These are phyloP conservation scores for Tetramorium parvispinum DNA, from an alignment of 1,140 invertebrate genomes.

Conservation along the genomic window DNA sequence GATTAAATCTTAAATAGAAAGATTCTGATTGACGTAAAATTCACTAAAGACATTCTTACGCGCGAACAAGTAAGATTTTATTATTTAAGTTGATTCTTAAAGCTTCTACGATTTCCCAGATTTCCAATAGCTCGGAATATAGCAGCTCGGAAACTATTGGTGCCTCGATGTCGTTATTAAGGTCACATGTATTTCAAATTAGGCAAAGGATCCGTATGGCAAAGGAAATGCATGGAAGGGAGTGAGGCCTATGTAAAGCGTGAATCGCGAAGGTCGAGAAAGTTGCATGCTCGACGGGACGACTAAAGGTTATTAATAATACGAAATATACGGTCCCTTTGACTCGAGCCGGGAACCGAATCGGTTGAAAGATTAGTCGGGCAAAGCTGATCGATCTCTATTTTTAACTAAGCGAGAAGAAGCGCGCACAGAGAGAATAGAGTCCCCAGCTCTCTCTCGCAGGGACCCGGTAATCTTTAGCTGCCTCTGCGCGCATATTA, in stretches of 20 bases:
- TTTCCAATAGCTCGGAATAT: neutral
- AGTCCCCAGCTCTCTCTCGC: constrained; percentile 29
- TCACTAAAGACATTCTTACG: neutral
- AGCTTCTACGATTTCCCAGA: neutral
- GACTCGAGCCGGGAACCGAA: constrained; percentile 48
- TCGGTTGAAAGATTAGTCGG: constrained; percentile 55
- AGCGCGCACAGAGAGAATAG: constrained; percentile 29
- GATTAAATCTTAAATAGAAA: neutral
- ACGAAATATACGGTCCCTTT: constrained; percentile 23
- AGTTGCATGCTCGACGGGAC: constrained; percentile 39
- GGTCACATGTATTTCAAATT: constrained; percentile 25
- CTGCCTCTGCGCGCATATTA: constrained; percentile 21
- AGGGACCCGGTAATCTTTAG: constrained; percentile 63
- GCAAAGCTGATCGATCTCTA: constrained; percentile 58
- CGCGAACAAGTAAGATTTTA: neutral
- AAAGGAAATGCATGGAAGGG: constrained; percentile 32
- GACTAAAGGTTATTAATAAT: constrained; percentile 57
- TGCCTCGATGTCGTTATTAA: neutral
- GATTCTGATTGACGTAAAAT: neutral
- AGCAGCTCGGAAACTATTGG: neutral
- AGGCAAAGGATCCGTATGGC: constrained; percentile 26
- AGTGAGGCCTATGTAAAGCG: constrained; percentile 12
- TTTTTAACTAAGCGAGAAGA: constrained; percentile 59
- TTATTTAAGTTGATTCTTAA: neutral
- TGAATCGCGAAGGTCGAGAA: constrained; percentile 46